These are phyloP conservation scores for Achroia grisella DNA, from an alignment of 1,140 invertebrate genomes.

Conservation along the genomic window DNA sequence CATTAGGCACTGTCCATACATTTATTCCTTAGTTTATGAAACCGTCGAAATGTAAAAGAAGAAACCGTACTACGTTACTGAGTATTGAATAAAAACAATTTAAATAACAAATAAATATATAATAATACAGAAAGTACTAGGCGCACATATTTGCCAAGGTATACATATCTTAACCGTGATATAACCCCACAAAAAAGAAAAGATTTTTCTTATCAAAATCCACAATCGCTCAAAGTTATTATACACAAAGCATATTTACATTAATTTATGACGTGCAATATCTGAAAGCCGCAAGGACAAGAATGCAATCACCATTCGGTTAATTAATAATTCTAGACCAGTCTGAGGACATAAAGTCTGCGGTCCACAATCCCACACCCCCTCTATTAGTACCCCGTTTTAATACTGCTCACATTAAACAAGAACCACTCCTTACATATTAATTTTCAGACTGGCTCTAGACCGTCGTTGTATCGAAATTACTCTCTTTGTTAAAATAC, in stretches of 20 bases:
- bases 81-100: too few species aligned
- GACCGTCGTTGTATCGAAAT: constrained; percentile 18
- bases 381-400: constrained; percentile 54
- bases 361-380: constrained; percentile 29
- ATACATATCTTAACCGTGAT: too few species aligned
- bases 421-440: constrained; percentile 54
- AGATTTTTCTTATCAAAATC: too few species aligned
- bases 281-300: constrained; percentile 33
- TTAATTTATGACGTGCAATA: constrained; percentile 32
- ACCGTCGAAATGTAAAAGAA: too few species aligned
- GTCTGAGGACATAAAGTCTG: constrained; percentile 63
- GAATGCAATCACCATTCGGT: constrained; percentile 60
- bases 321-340: constrained; percentile 69
- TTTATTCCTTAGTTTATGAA: too few species aligned
- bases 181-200: too few species aligned
- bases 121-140: too few species aligned
- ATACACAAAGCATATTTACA: constrained; percentile 9
- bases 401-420: constrained; percentile 61
- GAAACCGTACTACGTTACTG: too few species aligned
- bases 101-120: too few species aligned
- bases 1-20: too few species aligned
- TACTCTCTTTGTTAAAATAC: constrained; percentile 7
- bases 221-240: constrained; percentile 2
- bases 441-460: constrained; percentile 42
- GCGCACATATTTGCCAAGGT: too few species aligned